A percentile compares a stretch with the other conserved stretches of the same genome.
Conservation (phyloP, 2,888 invertebrate genomes). For the Platypus cylindrus region DNA sequence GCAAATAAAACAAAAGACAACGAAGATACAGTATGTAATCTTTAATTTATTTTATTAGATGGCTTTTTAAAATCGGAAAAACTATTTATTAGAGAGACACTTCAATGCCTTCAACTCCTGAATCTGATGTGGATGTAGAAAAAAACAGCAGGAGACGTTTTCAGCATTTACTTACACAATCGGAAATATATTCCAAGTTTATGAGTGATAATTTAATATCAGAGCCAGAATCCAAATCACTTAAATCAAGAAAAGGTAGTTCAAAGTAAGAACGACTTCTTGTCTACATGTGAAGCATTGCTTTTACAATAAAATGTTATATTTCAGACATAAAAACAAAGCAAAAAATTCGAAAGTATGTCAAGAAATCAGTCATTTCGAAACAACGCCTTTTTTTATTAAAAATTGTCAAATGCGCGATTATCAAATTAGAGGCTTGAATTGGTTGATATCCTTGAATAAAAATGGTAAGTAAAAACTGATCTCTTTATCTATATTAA, state of each 20-base stretch:
- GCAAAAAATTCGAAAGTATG: slow-evolving; percentile 99
- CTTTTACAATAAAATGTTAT: slow-evolving; percentile 6
- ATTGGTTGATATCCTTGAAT: slow-evolving; percentile 99
- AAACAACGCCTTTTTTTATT: slow-evolving; percentile 79
- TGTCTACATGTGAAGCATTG: not conserved
- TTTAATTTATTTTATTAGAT: too few relatives aligned
- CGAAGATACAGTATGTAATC: too few relatives aligned
- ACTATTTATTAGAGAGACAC: too few relatives aligned
- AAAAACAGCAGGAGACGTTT: slow-evolving; percentile 87
- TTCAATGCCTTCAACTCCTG: too few relatives aligned
- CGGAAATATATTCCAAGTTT: slow-evolving; percentile 97
- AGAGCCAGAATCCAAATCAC: slow-evolving; percentile 79
- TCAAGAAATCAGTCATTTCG: slow-evolving; percentile 90
- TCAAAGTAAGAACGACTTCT: slow-evolving; percentile 33
- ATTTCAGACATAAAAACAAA: slow-evolving; percentile 78
- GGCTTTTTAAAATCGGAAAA: too few relatives aligned
- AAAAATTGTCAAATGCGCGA: slow-evolving; percentile 92
- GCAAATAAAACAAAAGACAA: too few relatives aligned
- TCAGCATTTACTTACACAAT: slow-evolving; percentile 92
- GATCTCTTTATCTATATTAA: too few relatives aligned
- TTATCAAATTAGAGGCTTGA: slow-evolving; percentile 93
- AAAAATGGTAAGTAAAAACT: too few relatives aligned
- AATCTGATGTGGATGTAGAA: slow-evolving; percentile 78
- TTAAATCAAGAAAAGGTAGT: slow-evolving; percentile 48
- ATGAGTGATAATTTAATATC: slow-evolving; percentile 75